Conservation (phyloP, 2,113 vertebrate genomes). For the Hemiscyllium ocellatum region DNA sequence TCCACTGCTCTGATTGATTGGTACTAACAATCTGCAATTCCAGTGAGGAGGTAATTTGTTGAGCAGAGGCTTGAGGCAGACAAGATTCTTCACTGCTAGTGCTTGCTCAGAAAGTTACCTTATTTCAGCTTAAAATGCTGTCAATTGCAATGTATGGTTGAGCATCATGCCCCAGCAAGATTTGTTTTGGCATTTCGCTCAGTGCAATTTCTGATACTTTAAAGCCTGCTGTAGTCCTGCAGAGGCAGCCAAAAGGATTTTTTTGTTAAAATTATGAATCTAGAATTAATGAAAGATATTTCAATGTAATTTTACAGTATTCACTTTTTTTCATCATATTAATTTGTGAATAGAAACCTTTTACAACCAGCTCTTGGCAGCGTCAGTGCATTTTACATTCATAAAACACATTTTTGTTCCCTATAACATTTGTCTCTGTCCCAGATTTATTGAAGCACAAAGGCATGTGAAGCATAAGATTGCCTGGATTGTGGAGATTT, state of each 20-base stretch:
- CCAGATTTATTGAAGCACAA: background rate
- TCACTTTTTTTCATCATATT: background rate
- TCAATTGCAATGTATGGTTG: background rate
- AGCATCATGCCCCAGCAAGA: background rate
- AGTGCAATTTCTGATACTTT: background rate
- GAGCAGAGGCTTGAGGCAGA: background rate
- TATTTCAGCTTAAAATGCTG: background rate
- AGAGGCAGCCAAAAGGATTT: background rate
- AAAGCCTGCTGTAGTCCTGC: background rate
- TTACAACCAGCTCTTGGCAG: background rate
- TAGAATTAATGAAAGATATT: background rate
- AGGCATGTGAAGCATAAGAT: background rate
- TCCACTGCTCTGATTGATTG: conserved; percentile 18
- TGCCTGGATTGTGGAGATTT: background rate
- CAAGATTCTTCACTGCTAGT: background rate
- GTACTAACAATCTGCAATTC: conserved; percentile 10
- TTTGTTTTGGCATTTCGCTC: background rate
- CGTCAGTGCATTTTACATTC: background rate
- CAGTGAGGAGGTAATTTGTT: conserved; percentile 19
- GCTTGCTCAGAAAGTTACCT: background rate
- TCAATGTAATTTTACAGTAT: background rate
- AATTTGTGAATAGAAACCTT: background rate
- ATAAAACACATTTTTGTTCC: background rate
- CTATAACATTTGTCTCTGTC: background rate
- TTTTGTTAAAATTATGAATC: background rate